These are phyloP conservation scores for Wiebesia pumilae DNA, from an alignment of 1,140 invertebrate species.

Conservation along the genomic window DNA sequence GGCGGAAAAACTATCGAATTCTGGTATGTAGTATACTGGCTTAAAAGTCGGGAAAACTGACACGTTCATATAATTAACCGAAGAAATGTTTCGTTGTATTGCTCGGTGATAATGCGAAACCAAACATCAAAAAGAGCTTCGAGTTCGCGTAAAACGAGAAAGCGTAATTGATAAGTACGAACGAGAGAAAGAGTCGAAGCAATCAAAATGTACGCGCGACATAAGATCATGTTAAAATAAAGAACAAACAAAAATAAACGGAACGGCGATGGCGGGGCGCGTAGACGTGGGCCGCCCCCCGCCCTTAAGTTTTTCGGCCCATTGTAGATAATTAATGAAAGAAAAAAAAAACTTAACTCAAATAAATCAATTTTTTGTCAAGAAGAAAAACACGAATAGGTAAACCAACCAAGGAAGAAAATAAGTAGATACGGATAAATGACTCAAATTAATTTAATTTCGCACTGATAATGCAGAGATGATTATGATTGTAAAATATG, in stretches of 20 bases:
- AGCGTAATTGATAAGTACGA: conserved; percentile 12
- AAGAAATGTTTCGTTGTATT: conserved; percentile 19
- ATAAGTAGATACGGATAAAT: conserved; percentile 15
- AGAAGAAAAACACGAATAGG: conserved; percentile 1
- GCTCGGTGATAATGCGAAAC: conserved; percentile 38
- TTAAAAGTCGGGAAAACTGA: background rate
- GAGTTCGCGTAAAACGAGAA: conserved; percentile 29
- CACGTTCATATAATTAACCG: background rate
- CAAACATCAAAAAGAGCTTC: background rate
- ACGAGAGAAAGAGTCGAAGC: conserved; percentile 51
- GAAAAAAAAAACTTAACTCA: conserved; percentile 33
- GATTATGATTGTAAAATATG: conserved; percentile 63
- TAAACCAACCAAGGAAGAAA: conserved; percentile 8
- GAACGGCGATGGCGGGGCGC: conserved; percentile 74
- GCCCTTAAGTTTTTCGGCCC: conserved; percentile 72
- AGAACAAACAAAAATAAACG: conserved; percentile 51
- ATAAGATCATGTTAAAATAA: conserved; percentile 61
- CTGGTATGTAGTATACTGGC: background rate
- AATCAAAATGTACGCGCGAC: conserved; percentile 69
- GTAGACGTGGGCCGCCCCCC: conserved; percentile 75
- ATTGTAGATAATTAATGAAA: conserved; percentile 74
- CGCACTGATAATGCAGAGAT: conserved; percentile 60
- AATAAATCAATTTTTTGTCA: conserved; percentile 44
- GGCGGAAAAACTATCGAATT: background rate
- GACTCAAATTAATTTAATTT: conserved; percentile 63